Evolutionary conservation across 2,797 vertebrate species (phyloP).

Genomic region (Sylvilagus floridanus): DNA sequence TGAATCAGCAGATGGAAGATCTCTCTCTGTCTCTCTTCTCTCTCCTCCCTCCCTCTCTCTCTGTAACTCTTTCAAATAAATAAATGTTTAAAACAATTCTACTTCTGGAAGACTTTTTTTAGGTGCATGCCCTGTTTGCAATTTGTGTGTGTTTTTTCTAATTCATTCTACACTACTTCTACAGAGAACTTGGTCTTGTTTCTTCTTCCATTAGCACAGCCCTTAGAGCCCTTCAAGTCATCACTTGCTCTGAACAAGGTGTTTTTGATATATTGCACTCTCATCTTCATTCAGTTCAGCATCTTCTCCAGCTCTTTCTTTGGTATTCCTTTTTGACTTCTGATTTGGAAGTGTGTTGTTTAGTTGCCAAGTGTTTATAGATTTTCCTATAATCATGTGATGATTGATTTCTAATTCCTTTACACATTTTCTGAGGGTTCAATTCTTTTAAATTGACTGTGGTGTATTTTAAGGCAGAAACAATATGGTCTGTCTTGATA

Average conservation of each 20-base stretch:
- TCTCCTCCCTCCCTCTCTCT: too few relatives aligned
- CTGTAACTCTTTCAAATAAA: too few relatives aligned
- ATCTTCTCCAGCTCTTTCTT: background rate
- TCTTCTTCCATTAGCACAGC: background rate
- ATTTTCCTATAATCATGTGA: background rate
- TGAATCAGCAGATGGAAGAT: too few relatives aligned
- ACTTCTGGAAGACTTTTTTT: background rate
- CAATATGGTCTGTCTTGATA: background rate
- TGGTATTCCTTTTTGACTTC: background rate
- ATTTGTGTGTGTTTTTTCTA: background rate
- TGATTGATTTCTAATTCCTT: background rate
- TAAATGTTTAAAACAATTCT: too few relatives aligned
- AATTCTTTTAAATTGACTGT: background rate
- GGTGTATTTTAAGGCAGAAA: background rate
- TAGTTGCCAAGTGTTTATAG: background rate
- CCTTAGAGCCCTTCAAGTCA: rapidly evolving
- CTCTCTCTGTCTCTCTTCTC: too few relatives aligned
- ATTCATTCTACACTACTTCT: background rate
- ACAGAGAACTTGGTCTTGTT: background rate
- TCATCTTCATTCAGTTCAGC: background rate
- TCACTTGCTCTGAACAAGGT: background rate
- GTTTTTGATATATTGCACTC: background rate
- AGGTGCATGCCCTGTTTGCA: background rate
- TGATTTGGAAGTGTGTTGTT: background rate
- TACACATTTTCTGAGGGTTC: background rate